These are phyloP conservation scores for Chaenogobius annularis DNA, from an alignment of 2,113 vertebrate species.

Conservation along the genomic window DNA sequence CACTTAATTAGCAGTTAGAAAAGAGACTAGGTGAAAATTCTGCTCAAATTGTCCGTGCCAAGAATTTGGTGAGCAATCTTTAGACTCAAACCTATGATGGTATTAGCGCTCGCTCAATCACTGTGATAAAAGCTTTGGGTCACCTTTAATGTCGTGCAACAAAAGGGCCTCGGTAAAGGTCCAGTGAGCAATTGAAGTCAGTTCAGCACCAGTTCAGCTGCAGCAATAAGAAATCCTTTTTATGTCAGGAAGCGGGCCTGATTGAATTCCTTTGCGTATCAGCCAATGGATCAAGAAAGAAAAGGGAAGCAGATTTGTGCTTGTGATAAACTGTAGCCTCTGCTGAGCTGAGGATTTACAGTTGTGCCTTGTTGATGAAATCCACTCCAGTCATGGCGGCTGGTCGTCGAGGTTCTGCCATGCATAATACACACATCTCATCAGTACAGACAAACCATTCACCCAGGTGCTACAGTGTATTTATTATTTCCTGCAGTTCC, in stretches of 20 bases:
- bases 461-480: constrained; percentile 24
- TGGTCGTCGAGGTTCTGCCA: constrained; percentile 35
- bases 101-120: constrained; percentile 65
- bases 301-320: constrained; percentile 72
- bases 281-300: constrained; percentile 77
- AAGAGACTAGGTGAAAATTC: constrained; percentile 39
- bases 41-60: constrained; percentile 58
- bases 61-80: constrained; percentile 61
- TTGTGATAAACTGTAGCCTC: constrained; percentile 74
- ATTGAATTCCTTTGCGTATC: constrained; percentile 81
- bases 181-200: constrained; percentile 65
- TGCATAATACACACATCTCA: constrained; percentile 46
- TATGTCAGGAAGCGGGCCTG: constrained; percentile 74
- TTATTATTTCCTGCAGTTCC: neutral
- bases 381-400: constrained; percentile 57
- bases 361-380: constrained; percentile 67
- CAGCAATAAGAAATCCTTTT: constrained; percentile 71
- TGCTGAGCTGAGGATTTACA: constrained; percentile 74
- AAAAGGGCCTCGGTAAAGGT: constrained; percentile 73
- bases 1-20: constrained; percentile 18
- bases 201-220: constrained; percentile 55
- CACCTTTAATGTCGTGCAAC: constrained; percentile 77
- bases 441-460: constrained; percentile 33
- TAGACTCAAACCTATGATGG: constrained; percentile 62
- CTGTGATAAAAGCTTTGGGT: constrained; percentile 66